phyloP scores from a whole-genome alignment of 2,888 invertebrate genomes.

The Melangyna quadrimaculata region DNA sequence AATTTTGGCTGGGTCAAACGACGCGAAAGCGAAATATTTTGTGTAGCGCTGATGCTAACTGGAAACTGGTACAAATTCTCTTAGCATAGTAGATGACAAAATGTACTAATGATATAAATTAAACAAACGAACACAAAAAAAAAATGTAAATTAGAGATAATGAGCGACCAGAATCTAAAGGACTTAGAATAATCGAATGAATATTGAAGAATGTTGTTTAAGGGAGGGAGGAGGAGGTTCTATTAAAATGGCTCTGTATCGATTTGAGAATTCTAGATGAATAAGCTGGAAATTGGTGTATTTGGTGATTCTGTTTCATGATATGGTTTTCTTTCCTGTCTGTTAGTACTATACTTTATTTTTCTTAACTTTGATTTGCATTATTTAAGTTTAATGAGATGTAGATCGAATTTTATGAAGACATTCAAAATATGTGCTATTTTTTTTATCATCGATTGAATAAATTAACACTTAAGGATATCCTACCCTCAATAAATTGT shows the following conservation, averaged over 20 bases:
- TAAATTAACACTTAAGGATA: not conserved
- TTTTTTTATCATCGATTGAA: not conserved
- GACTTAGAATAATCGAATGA: not conserved
- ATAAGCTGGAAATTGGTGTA: not conserved
- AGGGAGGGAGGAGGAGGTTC: not conserved
- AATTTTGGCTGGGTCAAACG: constrained; percentile 30
- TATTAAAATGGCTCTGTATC: constrained; percentile 11
- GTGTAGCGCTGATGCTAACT: not conserved
- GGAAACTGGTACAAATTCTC: not conserved
- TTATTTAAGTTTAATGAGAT: constrained; percentile 8
- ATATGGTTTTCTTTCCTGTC: not conserved
- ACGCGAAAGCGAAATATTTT: not conserved
- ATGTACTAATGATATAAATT: not conserved
- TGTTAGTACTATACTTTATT: constrained; percentile 1
- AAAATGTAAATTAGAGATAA: not conserved
- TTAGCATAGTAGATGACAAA: not conserved
- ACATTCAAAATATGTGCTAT: not conserved
- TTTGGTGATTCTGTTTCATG: not conserved
- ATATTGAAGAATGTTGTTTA: not conserved
- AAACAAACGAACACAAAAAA: not conserved
- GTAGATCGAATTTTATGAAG: not conserved
- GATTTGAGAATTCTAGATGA: not conserved
- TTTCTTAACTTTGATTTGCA: not conserved
- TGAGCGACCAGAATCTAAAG: not conserved
- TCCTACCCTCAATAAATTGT: not conserved